A percentile compares a stretch with the other conserved stretches of the same genome.
Conservation (phyloP, 1,140 invertebrate species). For the Matsumurasca onukii region DNA sequence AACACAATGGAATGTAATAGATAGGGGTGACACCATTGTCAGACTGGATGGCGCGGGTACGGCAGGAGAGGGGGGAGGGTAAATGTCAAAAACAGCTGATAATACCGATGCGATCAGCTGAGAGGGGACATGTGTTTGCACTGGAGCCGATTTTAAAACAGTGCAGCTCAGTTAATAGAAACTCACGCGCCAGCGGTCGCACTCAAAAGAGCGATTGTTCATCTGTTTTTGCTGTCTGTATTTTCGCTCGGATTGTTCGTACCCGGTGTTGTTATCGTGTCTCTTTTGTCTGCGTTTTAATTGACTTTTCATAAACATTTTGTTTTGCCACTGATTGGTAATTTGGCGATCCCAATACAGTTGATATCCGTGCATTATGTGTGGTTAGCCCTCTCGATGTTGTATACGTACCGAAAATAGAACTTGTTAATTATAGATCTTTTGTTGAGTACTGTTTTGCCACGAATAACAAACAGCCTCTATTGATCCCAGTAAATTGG, state of each 20-base stretch:
- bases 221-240: conserved; percentile 23
- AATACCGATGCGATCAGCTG: conserved; percentile 4
- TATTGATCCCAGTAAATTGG: no score
- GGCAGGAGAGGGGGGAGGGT: no score
- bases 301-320: conserved; percentile 27
- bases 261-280: conserved; percentile 20
- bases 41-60: no score
- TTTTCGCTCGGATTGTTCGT: conserved; percentile 22
- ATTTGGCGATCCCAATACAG: no score
- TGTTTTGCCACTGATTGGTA: conserved; percentile 18
- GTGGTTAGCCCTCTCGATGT: no score
- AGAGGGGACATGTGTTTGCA: background rate
- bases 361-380: no score
- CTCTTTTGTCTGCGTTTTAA: conserved; percentile 21
- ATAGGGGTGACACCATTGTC: no score
- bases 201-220: conserved; percentile 18
- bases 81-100: background rate
- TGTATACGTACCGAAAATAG: no score
- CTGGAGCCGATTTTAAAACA: conserved; percentile 6
- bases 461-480: no score
- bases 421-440: no score
- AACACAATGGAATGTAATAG: no score
- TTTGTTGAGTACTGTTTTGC: no score
- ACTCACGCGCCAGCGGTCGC: background rate
- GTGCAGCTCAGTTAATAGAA: background rate